Percentiles rank a stretch among this genome's conserved stretches.
Evolutionary conservation across 1,140 invertebrate species (phyloP).

Genomic region (Scaptodrosophila lebanonensis): DNA sequence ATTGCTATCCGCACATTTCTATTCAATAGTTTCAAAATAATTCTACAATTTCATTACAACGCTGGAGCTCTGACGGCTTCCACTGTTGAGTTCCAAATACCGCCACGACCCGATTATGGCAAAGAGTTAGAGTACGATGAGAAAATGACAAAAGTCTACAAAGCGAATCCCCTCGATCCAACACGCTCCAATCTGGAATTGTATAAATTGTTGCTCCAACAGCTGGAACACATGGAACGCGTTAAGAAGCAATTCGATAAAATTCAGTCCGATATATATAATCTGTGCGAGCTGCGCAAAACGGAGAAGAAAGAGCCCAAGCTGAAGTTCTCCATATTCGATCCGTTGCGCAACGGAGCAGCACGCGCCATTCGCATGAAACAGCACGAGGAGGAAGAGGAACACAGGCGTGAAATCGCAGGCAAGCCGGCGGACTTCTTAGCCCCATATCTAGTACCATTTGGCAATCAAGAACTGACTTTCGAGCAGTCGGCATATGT

Average conservation of each 20-base stretch:
- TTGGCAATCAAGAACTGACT: conserved; percentile 76
- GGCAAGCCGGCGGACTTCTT: conserved; percentile 78
- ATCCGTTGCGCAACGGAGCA: conserved; percentile 79
- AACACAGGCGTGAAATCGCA: conserved; percentile 62
- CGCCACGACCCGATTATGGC: conserved; percentile 82
- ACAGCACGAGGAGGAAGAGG: conserved; percentile 71
- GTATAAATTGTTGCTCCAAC: conserved; percentile 78
- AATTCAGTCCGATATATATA: conserved; percentile 78
- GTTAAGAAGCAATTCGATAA: conserved; percentile 73
- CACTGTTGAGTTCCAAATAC: conserved; percentile 82
- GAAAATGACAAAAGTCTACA: conserved; percentile 81
- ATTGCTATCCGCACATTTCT: conserved; percentile 83
- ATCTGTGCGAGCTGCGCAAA: conserved; percentile 77
- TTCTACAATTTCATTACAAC: conserved; percentile 83
- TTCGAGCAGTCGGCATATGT: conserved; percentile 73
- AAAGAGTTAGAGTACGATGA: conserved; percentile 81
- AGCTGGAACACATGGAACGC: conserved; percentile 78
- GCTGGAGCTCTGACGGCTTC: conserved; percentile 83
- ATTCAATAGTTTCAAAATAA: conserved; percentile 81
- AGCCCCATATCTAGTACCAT: conserved; percentile 79
- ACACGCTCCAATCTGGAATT: conserved; percentile 82
- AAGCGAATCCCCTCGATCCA: conserved; percentile 81
- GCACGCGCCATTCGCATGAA: conserved; percentile 63
- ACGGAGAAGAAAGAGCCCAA: conserved; percentile 77
- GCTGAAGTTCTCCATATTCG: conserved; percentile 78